Conservation (phyloP, 2,113 vertebrate genomes). For the Oreocharis arfaki region DNA sequence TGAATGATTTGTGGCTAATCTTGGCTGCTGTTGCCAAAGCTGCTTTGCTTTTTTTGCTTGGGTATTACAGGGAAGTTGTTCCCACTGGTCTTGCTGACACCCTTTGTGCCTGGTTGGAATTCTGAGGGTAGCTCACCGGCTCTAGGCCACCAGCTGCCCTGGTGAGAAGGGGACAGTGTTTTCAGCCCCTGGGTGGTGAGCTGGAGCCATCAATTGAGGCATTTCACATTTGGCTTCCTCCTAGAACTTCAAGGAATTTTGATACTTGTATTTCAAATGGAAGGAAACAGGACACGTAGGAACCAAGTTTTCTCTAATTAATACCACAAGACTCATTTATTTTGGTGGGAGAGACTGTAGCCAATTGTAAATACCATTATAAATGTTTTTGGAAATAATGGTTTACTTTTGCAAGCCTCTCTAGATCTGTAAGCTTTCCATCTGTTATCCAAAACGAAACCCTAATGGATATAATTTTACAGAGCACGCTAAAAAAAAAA, state of each 20-base stretch:
- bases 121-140: neutral
- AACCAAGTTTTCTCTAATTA: neutral
- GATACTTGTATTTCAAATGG: neutral
- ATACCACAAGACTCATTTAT: neutral
- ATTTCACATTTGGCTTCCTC: neutral
- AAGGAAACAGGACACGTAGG: neutral
- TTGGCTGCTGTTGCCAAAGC: neutral
- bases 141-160: neutral
- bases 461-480: neutral
- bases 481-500: neutral
- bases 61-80: neutral
- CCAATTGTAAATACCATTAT: neutral
- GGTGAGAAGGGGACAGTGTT: neutral
- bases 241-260: neutral
- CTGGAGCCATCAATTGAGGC: neutral
- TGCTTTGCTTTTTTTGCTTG: accelerated
- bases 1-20: neutral
- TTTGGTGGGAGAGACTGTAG: neutral
- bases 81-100: neutral
- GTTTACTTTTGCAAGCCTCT: neutral
- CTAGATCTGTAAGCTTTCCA: neutral
- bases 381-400: neutral
- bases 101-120: neutral
- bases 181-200: neutral
- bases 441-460: neutral